Evolutionary conservation across 2,113 vertebrate genomes (phyloP).

Genomic region (Gopherus evgoodei): DNA sequence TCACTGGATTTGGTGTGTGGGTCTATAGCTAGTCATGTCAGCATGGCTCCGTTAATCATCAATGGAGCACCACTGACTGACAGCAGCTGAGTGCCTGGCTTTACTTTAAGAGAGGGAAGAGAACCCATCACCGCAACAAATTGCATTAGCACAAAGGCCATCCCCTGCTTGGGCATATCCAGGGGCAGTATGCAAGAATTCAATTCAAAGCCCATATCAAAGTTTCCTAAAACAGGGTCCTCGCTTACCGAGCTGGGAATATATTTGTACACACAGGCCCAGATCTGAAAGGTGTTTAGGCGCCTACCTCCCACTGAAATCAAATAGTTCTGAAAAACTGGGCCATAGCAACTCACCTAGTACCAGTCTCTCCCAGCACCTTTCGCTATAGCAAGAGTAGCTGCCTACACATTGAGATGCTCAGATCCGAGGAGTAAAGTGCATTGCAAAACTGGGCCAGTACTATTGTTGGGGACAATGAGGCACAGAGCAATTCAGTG

Average conservation of each 20-base stretch:
- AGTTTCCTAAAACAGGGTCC: neutral
- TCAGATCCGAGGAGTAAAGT: neutral
- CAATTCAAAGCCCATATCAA: neutral
- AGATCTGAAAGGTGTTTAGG: neutral
- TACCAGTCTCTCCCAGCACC: neutral
- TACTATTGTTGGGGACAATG: neutral
- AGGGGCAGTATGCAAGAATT: too few species aligned
- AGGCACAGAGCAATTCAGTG: neutral
- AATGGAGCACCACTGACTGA: neutral
- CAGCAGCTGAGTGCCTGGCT: neutral
- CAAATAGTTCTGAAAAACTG: too few species aligned
- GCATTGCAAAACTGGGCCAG: neutral
- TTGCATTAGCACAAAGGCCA: neutral
- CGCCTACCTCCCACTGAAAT: too few species aligned
- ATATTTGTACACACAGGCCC: neutral
- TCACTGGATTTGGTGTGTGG: neutral
- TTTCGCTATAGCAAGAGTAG: too few species aligned
- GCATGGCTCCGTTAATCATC: neutral
- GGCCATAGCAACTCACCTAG: neutral
- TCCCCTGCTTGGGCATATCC: neutral
- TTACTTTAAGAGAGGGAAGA: neutral
- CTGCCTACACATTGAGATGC: neutral
- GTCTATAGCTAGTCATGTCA: neutral
- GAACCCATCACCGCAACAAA: neutral
- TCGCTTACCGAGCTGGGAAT: neutral